Percentiles rank a stretch among this genome's conserved stretches.
phyloP scores from a whole-genome alignment of 23 tunicate genomes.

The Ciona savignyi region DNA sequence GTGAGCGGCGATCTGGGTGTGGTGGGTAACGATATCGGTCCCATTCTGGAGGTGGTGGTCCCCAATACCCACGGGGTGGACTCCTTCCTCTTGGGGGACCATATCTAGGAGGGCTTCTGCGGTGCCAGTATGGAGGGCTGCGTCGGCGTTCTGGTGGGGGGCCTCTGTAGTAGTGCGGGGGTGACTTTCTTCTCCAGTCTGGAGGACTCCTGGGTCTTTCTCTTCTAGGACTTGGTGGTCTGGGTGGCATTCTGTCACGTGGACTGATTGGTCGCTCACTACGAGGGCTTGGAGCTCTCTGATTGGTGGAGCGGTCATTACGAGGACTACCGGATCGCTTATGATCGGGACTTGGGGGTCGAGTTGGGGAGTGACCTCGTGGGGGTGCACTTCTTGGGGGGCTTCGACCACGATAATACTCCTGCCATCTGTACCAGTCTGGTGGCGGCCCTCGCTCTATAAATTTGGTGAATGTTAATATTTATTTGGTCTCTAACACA shows the following conservation, averaged over 20 bases:
- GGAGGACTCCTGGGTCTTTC: constrained; percentile 64
- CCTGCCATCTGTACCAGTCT: constrained; percentile 32
- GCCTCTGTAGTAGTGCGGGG: constrained; percentile 51
- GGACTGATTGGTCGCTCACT: constrained; percentile 14
- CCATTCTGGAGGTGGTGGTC: constrained; percentile 73
- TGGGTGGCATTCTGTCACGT: constrained; percentile 15
- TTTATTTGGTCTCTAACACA: neutral
- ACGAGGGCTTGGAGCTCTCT: constrained; percentile 13
- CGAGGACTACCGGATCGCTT: constrained; percentile 14
- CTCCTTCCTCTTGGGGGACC: constrained; percentile 64
- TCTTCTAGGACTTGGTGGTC: constrained; percentile 49
- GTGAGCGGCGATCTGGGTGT: constrained; percentile 32
- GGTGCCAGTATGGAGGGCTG: constrained; percentile 12
- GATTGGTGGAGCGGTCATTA: constrained; percentile 3
- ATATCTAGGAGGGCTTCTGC: constrained; percentile 51
- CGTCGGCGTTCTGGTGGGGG: neutral
- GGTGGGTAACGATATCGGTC: constrained; percentile 56
- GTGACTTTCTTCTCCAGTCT: constrained; percentile 40
- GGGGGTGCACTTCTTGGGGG: constrained; percentile 18
- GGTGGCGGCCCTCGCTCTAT: constrained; percentile 8
- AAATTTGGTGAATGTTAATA: neutral
- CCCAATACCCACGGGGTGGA: constrained; percentile 53
- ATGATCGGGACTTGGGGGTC: constrained; percentile 18
- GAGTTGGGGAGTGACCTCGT: constrained; percentile 10
- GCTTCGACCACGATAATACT: constrained; percentile 11